Percentiles rank a stretch among this genome's conserved stretches.
These are phyloP conservation scores for Octomys mimax DNA, from an alignment of 2,797 vertebrate genomes.

Conservation along the genomic window DNA sequence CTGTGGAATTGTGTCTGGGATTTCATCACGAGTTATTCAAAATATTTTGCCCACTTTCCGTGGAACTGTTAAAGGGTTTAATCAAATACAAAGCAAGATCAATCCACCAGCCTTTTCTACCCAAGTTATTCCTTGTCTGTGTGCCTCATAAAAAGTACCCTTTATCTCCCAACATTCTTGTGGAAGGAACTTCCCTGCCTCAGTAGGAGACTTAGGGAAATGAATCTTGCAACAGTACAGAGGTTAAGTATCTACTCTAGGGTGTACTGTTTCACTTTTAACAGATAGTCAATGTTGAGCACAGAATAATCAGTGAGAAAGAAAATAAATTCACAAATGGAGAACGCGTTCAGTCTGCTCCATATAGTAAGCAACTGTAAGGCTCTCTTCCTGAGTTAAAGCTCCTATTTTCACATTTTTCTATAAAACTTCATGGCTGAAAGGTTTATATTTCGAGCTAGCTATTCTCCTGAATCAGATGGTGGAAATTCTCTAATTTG, in stretches of 20 bases:
- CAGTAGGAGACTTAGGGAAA: neutral
- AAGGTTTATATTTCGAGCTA: constrained; percentile 73
- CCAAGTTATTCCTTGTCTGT: neutral
- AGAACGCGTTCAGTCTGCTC: constrained; percentile 20
- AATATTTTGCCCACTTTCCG: constrained; percentile 57
- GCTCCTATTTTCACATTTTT: constrained; percentile 71
- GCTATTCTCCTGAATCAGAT: constrained; percentile 72
- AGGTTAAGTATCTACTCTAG: neutral
- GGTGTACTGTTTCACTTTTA: neutral
- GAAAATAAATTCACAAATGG: constrained; percentile 14
- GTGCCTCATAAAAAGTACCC: constrained; percentile 38
- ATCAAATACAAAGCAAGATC: constrained; percentile 61
- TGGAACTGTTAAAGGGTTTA: constrained; percentile 57
- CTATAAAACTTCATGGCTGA: constrained; percentile 50
- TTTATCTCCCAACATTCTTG: neutral
- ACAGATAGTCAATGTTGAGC: neutral
- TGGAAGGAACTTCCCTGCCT: constrained; percentile 21
- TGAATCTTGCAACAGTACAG: neutral
- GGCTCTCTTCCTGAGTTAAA: constrained; percentile 66
- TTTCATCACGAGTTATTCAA: constrained; percentile 67
- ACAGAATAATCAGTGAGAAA: neutral
- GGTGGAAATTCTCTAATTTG: constrained; percentile 64
- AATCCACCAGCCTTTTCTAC: constrained; percentile 39
- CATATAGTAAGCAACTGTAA: constrained; percentile 26
- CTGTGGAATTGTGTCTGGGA: constrained; percentile 29